phyloP scores from a whole-genome alignment of 1,140 invertebrate genomes.

The Oncopeltus fasciatus region DNA sequence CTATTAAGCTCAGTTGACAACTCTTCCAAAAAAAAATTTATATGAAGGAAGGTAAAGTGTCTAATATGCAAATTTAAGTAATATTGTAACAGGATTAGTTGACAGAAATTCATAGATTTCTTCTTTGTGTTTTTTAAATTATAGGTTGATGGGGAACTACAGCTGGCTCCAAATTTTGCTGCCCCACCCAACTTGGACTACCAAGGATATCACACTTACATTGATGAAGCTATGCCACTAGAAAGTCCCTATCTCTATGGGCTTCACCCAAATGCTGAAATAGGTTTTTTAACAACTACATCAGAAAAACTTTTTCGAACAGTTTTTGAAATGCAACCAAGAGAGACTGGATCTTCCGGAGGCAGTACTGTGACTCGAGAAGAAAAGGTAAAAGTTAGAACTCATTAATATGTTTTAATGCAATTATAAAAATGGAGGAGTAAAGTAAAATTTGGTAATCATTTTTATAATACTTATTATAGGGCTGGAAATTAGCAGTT shows the following conservation, averaged over 20 bases:
- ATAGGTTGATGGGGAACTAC: conserved; percentile 80
- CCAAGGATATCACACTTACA: conserved; percentile 78
- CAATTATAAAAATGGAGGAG: too few species aligned
- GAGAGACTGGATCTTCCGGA: conserved; percentile 67
- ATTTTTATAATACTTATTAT: too few species aligned
- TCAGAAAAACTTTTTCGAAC: conserved; percentile 84
- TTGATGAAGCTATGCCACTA: conserved; percentile 79
- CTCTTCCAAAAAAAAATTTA: too few species aligned
- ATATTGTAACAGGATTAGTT: too few species aligned
- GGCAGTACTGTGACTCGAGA: conserved; percentile 75
- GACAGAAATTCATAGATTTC: too few species aligned
- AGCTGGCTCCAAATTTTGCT: conserved; percentile 70
- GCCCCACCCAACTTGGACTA: conserved; percentile 87
- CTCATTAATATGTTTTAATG: too few species aligned
- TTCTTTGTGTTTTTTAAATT: too few species aligned
- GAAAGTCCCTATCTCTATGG: conserved; percentile 88
- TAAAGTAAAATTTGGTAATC: too few species aligned
- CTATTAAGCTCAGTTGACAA: too few species aligned
- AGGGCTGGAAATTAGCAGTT: too few species aligned
- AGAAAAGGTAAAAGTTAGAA: conserved; percentile 88
- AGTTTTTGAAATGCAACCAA: conserved; percentile 91
- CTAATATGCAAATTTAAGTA: too few species aligned
- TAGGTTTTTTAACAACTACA: conserved; percentile 82
- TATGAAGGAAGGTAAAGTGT: too few species aligned
- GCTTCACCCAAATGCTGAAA: conserved; percentile 91